Conservation (phyloP, 2,113 vertebrate genomes). For the Phalacrocorax aristotelis region DNA sequence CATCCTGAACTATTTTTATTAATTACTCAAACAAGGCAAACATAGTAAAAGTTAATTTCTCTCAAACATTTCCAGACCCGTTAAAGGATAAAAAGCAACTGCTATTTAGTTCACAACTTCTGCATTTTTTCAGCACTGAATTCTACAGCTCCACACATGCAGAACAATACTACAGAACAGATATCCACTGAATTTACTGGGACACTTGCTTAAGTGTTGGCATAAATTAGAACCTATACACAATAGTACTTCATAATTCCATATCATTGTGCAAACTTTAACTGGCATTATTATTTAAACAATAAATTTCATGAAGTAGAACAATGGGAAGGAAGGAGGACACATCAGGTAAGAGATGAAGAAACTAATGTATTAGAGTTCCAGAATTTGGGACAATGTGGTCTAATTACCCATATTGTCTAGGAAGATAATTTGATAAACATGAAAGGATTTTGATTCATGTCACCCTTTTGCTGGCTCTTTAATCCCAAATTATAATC, state of each 20-base stretch:
- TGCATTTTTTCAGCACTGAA: background rate
- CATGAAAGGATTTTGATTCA: background rate
- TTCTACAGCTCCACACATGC: background rate
- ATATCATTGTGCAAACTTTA: background rate
- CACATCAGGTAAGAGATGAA: background rate
- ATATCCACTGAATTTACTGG: background rate
- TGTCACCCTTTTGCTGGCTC: background rate
- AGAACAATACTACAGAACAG: background rate
- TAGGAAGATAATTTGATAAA: background rate
- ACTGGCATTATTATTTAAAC: background rate
- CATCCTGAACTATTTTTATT: background rate
- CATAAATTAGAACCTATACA: background rate
- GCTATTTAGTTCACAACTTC: background rate
- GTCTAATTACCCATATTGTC: background rate
- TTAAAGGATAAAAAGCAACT: background rate
- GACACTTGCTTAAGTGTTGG: background rate
- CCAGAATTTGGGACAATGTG: background rate
- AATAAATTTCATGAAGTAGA: background rate
- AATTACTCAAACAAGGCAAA: background rate
- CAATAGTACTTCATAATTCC: background rate
- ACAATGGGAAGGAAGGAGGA: background rate
- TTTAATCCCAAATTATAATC: background rate
- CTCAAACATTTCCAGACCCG: background rate
- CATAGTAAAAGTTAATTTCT: background rate
- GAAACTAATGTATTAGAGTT: background rate